Conservation (phyloP, 2,888 invertebrate species). For the Platycheirus albimanus region DNA sequence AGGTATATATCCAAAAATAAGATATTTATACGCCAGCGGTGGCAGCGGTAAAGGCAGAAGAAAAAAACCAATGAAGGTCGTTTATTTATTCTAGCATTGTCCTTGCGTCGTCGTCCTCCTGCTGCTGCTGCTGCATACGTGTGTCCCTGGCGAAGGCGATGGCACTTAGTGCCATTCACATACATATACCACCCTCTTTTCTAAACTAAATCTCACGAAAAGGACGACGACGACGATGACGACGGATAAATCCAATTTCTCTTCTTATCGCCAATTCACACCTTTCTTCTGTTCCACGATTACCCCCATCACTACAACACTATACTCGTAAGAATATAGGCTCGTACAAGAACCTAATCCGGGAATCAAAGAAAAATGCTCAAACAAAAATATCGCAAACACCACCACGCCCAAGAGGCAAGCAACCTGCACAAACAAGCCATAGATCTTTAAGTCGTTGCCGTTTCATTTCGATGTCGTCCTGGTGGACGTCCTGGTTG, state of each 20-base stretch:
- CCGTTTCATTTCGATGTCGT: background rate
- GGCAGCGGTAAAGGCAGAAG: no score
- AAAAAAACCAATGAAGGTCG: conserved; percentile 55
- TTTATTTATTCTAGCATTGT: conserved; percentile 53
- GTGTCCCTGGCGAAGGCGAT: conserved; percentile 39
- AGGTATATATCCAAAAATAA: conserved; percentile 15
- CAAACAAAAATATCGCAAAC: conserved; percentile 25
- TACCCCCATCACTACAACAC: conserved; percentile 31
- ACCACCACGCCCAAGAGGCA: conserved; percentile 27
- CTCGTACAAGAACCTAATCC: background rate
- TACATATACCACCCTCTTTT: conserved; percentile 15
- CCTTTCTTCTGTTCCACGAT: conserved; percentile 69
- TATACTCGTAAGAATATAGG: background rate
- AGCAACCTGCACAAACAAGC: conserved; percentile 37
- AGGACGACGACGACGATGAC: conserved; percentile 19
- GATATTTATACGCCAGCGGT: conserved; percentile 1
- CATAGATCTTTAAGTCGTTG: conserved; percentile 38
- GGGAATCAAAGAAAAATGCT: conserved; percentile 28
- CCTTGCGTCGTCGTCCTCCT: no score
- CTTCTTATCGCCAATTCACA: conserved; percentile 72
- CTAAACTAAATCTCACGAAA: conserved; percentile 50
- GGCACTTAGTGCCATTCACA: conserved; percentile 30
- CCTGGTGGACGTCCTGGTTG: background rate
- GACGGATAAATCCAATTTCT: conserved; percentile 68
- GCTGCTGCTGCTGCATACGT: conserved; percentile 26